A percentile compares a stretch with the other conserved stretches of the same genome.
phyloP scores from a whole-genome alignment of 1,140 invertebrate species.

The Drosophila ananassae region DNA sequence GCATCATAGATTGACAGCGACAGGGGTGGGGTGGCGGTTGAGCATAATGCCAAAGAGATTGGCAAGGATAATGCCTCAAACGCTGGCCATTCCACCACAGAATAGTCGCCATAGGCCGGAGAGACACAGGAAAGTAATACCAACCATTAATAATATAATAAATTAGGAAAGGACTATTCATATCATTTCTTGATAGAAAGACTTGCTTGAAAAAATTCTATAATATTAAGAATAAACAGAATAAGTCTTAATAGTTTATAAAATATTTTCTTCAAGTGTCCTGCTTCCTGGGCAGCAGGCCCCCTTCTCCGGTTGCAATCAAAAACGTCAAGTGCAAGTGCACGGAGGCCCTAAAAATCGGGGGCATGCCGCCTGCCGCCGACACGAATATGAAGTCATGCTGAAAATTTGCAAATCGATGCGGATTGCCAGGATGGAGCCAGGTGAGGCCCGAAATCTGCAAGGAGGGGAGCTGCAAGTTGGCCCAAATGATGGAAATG shows the following conservation, averaged over 20 bases:
- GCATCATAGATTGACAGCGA: conserved; percentile 26
- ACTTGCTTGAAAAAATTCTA: no score
- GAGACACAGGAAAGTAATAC: background rate
- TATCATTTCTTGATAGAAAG: no score
- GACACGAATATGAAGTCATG: conserved; percentile 25
- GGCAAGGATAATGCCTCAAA: conserved; percentile 15
- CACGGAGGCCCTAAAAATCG: conserved; percentile 17
- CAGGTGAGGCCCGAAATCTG: background rate
- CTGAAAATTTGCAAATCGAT: conserved; percentile 49
- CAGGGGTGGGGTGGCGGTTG: background rate
- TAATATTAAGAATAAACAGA: no score
- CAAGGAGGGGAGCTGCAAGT: background rate
- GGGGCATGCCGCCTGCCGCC: background rate
- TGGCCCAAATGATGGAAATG: background rate
- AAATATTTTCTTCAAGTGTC: background rate
- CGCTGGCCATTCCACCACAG: conserved; percentile 16
- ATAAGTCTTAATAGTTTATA: no score
- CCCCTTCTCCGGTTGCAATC: background rate
- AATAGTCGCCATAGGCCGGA: background rate
- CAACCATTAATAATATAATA: background rate
- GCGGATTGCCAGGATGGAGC: conserved; percentile 9
- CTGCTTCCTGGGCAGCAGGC: background rate
- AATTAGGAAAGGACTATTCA: background rate
- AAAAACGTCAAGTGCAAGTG: conserved; percentile 18
- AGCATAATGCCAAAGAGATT: conserved; percentile 31